These are phyloP conservation scores for Oreotrochilus melanogaster DNA, from an alignment of 2,113 vertebrate species.

Conservation along the genomic window DNA sequence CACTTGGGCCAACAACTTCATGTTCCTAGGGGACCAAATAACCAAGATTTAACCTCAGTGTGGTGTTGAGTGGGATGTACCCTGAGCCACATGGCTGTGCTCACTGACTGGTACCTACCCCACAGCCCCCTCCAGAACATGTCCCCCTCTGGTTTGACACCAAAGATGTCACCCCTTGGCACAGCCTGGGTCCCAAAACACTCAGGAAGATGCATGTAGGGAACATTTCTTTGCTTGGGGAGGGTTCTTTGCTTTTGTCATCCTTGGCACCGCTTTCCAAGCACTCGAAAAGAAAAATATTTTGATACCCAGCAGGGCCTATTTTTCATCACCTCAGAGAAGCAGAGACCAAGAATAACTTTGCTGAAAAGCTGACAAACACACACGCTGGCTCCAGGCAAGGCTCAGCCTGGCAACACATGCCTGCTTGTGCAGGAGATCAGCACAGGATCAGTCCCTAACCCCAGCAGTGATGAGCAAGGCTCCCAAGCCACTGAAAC, in stretches of 20 bases:
- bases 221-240: neutral
- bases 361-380: neutral
- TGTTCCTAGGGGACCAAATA: neutral
- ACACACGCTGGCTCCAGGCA: neutral
- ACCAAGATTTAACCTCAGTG: accelerated
- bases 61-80: too few species aligned
- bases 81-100: accelerated
- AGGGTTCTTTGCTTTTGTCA: constrained; percentile 23
- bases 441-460: neutral
- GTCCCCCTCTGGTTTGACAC: accelerated
- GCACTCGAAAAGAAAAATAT: neutral
- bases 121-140: neutral
- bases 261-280: neutral
- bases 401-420: neutral
- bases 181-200: neutral
- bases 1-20: neutral
- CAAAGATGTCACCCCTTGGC: neutral
- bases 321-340: constrained; percentile 13
- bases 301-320: neutral
- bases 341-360: neutral
- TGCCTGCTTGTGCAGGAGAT: neutral
- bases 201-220: neutral
- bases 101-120: neutral
- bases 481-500: accelerated
- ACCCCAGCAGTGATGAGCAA: accelerated